Base-by-base conservation (phyloP, 2,113 vertebrate species). In the Piaya cayana region DNA sequence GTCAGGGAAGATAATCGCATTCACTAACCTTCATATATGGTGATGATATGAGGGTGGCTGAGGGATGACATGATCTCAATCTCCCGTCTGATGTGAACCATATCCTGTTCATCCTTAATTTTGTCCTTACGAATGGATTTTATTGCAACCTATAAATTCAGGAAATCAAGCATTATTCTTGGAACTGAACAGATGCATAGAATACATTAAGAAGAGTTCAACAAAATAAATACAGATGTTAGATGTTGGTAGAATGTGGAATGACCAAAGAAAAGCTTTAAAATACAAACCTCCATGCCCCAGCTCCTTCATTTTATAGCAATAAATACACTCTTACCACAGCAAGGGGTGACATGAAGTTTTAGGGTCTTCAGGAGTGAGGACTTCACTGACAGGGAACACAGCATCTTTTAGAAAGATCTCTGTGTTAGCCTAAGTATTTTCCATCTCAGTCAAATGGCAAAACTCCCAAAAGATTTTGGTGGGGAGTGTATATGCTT, bases 11-110 rank as follows among this genome's bases (percentile, higher is more conserved):
- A 95, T 82, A 96, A 86, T 16, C 21, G 36, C 77, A 69, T 93
- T 89, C 96, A 97, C 98, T 97, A 91, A 99, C 99, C 99, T 99
- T 99, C 99, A 90, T 99, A 99, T 97, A 99, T 99, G 94, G 99
- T 99, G 98, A 99, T 99, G 98, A 99, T 99, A 98, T 99, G 99
- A 93, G 99, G 99, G 98, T 99, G 99, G 97, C 95, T 99, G 95
- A 99, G 99, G 91, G 99, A 99, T 93, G 99, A 99, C 99, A 99
- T 99, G 97, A 99, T 99, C 98, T 99, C 99, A 95, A 99, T 99
- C 98, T 99, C 99, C 85, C 99, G 97, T 97, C 99, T 99, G 97
- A 99, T 99, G 98, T 99, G 99, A 97, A 99, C 99, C 99, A 99
- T 99, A 97, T 99, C 99, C 97, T 99, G 99, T 72, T 99, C 99